phyloP scores from a whole-genome alignment of 2,888 invertebrate genomes.

The Agonopterix arenella region DNA sequence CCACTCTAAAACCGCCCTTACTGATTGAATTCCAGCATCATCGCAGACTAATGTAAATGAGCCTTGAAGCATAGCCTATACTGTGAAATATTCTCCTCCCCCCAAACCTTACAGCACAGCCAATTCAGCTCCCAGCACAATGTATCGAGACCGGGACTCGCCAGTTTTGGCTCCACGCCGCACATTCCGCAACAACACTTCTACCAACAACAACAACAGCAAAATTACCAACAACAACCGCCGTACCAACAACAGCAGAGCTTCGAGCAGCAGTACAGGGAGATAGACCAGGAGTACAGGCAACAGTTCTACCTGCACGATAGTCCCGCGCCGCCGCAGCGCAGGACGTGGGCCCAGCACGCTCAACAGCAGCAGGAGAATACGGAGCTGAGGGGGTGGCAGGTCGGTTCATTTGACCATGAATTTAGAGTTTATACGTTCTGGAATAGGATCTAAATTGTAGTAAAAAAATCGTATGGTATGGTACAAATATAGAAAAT shows the following conservation, averaged over 20 bases:
- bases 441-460: too few relatives aligned
- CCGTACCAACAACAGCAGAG: conserved; percentile 43
- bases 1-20: too few relatives aligned
- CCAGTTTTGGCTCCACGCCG: conserved; percentile 67
- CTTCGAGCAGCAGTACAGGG: conserved; percentile 34
- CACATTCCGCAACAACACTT: conserved; percentile 47
- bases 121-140: conserved; percentile 75
- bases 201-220: conserved; percentile 27
- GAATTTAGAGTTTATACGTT: too few relatives aligned
- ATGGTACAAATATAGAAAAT: too few relatives aligned
- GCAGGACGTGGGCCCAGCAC: conserved; percentile 83
- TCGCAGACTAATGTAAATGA: too few relatives aligned
- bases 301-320: conserved; percentile 88
- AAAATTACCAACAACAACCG: conserved; percentile 32
- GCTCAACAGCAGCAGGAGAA: conserved; percentile 78
- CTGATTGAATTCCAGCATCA: too few relatives aligned
- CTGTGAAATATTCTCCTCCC: neutral
- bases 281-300: conserved; percentile 40
- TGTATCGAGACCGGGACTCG: conserved; percentile 49
- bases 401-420: conserved; percentile 30
- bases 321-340: conserved; percentile 73
- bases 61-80: neutral
- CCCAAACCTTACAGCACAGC: conserved; percentile 59
- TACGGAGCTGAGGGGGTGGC: conserved; percentile 71
- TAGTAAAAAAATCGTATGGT: too few relatives aligned